Evolutionary conservation across 2,113 vertebrate species (phyloP).

Genomic region (Marcusenius ussheri): DNA sequence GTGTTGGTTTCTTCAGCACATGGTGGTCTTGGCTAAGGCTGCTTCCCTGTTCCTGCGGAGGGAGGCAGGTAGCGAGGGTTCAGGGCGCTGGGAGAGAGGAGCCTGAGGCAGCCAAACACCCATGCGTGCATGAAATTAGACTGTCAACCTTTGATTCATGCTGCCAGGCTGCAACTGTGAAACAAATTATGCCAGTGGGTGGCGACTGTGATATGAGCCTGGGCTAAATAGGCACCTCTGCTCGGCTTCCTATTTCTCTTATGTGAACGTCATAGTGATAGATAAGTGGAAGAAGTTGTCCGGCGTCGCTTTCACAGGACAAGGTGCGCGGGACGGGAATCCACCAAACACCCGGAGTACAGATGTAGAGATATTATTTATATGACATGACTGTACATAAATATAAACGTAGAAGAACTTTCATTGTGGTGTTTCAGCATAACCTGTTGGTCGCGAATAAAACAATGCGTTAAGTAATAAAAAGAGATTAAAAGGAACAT

Average conservation of each 20-base stretch:
- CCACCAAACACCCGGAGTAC: neutral
- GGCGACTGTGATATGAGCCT: neutral
- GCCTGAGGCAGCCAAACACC: neutral
- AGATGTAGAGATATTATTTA: neutral
- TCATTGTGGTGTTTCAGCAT: neutral
- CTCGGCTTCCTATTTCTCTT: neutral
- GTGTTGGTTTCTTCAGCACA: neutral
- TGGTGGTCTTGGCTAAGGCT: neutral
- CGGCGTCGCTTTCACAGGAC: neutral
- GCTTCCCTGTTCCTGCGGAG: neutral
- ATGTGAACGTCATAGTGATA: neutral
- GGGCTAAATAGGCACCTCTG: neutral
- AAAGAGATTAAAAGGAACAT: neutral
- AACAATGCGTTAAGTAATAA: neutral
- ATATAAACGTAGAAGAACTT: neutral
- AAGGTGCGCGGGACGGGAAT: neutral
- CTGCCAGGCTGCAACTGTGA: constrained; percentile 5
- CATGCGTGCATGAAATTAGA: constrained; percentile 12
- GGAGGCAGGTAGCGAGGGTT: neutral
- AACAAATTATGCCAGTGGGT: constrained; percentile 13
- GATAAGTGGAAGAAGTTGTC: neutral
- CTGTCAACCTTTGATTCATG: constrained; percentile 13
- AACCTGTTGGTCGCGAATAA: neutral
- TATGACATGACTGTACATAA: neutral
- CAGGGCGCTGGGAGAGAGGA: neutral